A percentile compares a stretch with the other conserved stretches of the same genome.
Evolutionary conservation across 2,888 invertebrate species (phyloP).

Genomic region (Cataglyphis livida): DNA sequence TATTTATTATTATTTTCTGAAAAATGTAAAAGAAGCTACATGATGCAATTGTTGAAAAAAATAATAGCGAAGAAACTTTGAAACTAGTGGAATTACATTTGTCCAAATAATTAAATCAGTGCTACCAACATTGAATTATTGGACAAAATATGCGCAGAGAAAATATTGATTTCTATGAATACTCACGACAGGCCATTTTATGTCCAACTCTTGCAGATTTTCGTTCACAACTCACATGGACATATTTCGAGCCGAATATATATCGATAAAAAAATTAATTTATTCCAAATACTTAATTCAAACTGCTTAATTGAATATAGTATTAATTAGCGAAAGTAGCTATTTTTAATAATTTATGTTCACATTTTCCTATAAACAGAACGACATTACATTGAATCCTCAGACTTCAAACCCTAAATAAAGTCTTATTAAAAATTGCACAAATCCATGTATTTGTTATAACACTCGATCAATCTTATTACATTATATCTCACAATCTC

Average conservation of each 20-base stretch:
- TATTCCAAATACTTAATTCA: neutral
- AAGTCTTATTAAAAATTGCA: neutral
- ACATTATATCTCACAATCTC: neutral
- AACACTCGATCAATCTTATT: neutral
- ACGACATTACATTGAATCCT: neutral
- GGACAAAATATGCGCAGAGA: neutral
- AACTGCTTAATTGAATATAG: neutral
- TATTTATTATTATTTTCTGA: neutral
- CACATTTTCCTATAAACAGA: neutral
- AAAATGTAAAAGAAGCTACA: neutral
- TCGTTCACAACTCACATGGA: neutral
- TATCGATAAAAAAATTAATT: neutral
- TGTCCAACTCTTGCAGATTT: neutral
- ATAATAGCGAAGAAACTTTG: neutral
- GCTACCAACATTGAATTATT: neutral
- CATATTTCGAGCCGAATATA: neutral
- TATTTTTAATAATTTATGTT: conserved; percentile 4
- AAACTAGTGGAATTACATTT: neutral
- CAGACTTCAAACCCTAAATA: neutral
- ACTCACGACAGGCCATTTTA: neutral
- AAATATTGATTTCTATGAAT: neutral
- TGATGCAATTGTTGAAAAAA: neutral
- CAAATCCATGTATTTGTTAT: neutral
- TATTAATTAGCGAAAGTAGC: neutral
- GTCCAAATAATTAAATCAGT: neutral